Evolutionary conservation across 2,113 vertebrate species (phyloP), one percentile per base, ranked within the genome.

Genomic region (Isichthys henryi): DNA sequence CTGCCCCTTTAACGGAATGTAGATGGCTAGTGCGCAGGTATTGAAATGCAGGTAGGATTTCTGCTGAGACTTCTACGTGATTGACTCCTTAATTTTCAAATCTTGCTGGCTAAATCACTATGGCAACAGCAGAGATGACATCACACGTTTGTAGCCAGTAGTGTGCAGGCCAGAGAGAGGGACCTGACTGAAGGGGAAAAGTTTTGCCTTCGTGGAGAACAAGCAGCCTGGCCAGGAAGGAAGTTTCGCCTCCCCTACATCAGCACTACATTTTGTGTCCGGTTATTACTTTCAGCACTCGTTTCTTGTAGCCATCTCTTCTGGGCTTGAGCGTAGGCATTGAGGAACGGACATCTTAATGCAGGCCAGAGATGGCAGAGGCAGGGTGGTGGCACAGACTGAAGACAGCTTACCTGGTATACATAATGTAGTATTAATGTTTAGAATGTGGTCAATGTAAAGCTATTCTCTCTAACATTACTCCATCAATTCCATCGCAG

Each of bases 1-100:
- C 85, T 35, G 49, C n/a, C 50, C 48, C 49, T 86, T 86, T 52
- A 52, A 52, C 17, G 50, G 27, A 5, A 35, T 17, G 31, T 17
- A 3, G 11, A 39, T 56, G 85, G 27, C 85, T n/a, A 10, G 50
- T 19, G 23, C 0, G 6, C 23, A 87, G 85, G 45, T 52, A 53
- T 87, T 53, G 85, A 87, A 56, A 87, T 87, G 85, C 85, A 87
- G 48, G 49, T 35, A 48, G 85, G 85, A 87, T 87, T 48, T 87
- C 85, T 56, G 50, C 31, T 35, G 49, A 53, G 85, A 19, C 27
- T 9, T 87, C 27, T 35, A 52, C 27, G 13, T 56, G 50, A 87
- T 87, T 56, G 50, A 87, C 50, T 87, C 85, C 85, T 87, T 53
- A 87, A 87, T 52, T 87, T 87, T 15, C 48, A 23, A 27, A 50